Conservation (phyloP, 2,888 invertebrate genomes). For the Lasioglossum villosulum region DNA sequence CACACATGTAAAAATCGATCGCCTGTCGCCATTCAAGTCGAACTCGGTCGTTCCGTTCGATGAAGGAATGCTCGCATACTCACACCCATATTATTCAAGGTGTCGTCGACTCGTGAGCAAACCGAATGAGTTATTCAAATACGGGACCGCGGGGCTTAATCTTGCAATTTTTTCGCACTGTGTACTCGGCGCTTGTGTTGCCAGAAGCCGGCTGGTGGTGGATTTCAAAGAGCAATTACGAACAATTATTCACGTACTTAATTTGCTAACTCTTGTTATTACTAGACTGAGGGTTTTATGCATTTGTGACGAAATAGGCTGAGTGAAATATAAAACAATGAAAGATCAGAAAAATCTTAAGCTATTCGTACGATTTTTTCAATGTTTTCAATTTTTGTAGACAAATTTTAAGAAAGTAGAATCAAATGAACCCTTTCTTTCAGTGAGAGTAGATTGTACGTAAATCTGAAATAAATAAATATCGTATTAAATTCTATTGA, state of each 20-base stretch:
- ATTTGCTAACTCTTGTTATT: neutral
- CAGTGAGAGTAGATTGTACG: too few relatives aligned
- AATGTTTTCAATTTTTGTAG: too few relatives aligned
- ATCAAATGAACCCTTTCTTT: too few relatives aligned
- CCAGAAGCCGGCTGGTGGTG: neutral
- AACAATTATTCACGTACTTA: neutral
- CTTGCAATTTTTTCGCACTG: neutral
- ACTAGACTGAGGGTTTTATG: too few relatives aligned
- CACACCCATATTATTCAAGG: neutral
- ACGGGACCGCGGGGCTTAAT: neutral
- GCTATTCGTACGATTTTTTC: too few relatives aligned
- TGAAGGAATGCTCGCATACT: neutral
- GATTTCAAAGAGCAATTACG: neutral
- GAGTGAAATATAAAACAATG: too few relatives aligned
- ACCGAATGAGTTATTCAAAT: constrained; percentile 2
- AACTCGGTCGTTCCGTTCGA: constrained; percentile 17
- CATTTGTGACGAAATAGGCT: too few relatives aligned
- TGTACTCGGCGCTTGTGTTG: neutral
- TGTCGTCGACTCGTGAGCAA: neutral
- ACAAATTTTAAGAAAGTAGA: too few relatives aligned
- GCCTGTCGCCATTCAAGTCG: constrained; percentile 32
- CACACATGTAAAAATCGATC: constrained; percentile 62
- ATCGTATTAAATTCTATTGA: too few relatives aligned
- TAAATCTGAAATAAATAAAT: too few relatives aligned
- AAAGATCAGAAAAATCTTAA: too few relatives aligned